These are phyloP conservation scores for Centropyge bicolor DNA, from an alignment of 2,797 vertebrate genomes.

Conservation along the genomic window DNA sequence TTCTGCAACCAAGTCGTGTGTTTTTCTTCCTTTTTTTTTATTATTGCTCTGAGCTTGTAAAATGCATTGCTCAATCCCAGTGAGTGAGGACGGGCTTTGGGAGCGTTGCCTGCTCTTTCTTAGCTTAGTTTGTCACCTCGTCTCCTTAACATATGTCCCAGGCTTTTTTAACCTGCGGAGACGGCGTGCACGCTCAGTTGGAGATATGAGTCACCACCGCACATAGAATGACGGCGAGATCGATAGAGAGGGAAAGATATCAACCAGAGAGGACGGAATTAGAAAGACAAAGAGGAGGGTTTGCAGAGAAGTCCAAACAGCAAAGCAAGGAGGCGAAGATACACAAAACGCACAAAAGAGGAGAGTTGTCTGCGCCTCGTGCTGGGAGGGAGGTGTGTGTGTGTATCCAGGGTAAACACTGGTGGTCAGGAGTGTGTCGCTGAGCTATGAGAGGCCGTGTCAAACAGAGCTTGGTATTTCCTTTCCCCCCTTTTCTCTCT, in stretches of 20 bases:
- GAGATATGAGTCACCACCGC: constrained; percentile 78
- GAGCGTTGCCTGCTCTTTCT: constrained; percentile 33
- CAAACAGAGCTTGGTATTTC: constrained; percentile 75
- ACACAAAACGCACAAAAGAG: constrained; percentile 17
- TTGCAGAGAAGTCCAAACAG: constrained; percentile 49
- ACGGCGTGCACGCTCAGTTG: constrained; percentile 56
- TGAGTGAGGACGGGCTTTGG: constrained; percentile 24
- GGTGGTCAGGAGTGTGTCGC: constrained; percentile 61
- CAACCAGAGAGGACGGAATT: constrained; percentile 57
- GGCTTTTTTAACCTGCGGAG: constrained; percentile 71
- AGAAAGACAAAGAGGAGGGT: constrained; percentile 61
- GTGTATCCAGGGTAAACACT: constrained; percentile 66
- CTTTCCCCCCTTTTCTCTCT: constrained; percentile 37
- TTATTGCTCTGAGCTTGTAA: constrained; percentile 49
- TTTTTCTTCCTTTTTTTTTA: not conserved
- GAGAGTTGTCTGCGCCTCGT: constrained; percentile 41
- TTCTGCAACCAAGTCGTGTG: constrained; percentile 27
- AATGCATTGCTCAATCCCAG: constrained; percentile 44
- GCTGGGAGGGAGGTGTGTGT: constrained; percentile 29
- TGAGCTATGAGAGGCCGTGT: constrained; percentile 74
- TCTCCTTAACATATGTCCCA: constrained; percentile 68
- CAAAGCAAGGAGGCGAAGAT: constrained; percentile 23
- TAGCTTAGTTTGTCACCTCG: constrained; percentile 60
- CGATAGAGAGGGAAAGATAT: constrained; percentile 47
- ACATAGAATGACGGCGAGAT: constrained; percentile 56